phyloP scores from a whole-genome alignment of 2,797 vertebrate genomes.

The Rhinoraja longicauda region DNA sequence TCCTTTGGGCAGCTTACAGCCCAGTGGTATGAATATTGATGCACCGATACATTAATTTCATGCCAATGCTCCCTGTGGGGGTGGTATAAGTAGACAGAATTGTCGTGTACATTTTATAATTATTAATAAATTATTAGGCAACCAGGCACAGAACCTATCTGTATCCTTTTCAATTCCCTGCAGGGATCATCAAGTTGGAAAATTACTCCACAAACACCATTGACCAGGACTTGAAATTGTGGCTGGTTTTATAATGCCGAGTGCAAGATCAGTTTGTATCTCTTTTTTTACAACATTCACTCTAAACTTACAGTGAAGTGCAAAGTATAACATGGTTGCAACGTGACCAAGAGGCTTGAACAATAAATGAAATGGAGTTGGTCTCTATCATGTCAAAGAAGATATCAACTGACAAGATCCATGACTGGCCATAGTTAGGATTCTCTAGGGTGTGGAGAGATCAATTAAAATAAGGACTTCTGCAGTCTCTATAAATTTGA shows the following conservation, averaged over 20 bases:
- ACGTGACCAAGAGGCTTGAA: background rate
- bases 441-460: background rate
- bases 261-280: background rate
- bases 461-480: background rate
- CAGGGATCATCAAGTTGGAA: background rate
- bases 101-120: no score
- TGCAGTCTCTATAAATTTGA: no score
- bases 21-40: no score
- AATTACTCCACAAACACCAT: background rate
- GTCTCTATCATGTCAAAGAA: background rate
- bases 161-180: no score
- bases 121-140: no score
- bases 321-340: background rate
- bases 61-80: no score
- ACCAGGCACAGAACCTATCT: no score
- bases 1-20: no score
- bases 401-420: background rate
- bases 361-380: background rate
- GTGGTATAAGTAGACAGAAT: no score
- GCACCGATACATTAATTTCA: background rate
- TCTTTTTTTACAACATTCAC: background rate
- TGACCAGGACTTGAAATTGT: background rate
- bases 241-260: background rate
- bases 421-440: background rate
- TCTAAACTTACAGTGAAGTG: background rate